These are phyloP conservation scores for Eupeodes latifasciatus DNA, from an alignment of 2,888 invertebrate genomes.

Conservation along the genomic window DNA sequence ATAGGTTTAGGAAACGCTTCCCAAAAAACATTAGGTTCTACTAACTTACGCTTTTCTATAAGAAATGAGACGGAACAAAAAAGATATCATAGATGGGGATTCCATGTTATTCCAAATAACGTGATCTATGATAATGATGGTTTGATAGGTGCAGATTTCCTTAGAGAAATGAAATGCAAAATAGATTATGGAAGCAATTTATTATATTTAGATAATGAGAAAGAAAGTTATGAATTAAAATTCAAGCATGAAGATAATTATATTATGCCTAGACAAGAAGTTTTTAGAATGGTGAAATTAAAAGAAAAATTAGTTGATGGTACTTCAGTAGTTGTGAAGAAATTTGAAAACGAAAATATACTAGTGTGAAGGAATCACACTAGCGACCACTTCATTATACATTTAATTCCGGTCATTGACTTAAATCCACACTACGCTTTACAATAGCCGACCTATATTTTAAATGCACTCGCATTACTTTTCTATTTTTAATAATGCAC, in stretches of 20 bases:
- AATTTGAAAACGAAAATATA: background rate
- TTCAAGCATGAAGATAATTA: background rate
- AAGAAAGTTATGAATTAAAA: background rate
- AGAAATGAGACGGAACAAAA: background rate
- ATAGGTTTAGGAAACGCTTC: background rate
- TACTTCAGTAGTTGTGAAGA: background rate
- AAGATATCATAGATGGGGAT: too few relatives aligned
- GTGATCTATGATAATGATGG: too few relatives aligned
- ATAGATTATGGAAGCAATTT: too few relatives aligned
- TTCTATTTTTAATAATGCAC: too few relatives aligned
- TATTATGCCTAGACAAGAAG: background rate
- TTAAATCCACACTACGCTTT: too few relatives aligned
- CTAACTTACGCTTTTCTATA: background rate
- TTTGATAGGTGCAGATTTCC: background rate
- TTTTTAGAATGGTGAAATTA: background rate
- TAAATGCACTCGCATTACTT: too few relatives aligned
- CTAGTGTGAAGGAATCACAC: too few relatives aligned
- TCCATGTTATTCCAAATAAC: too few relatives aligned
- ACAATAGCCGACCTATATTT: too few relatives aligned
- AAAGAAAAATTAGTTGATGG: background rate
- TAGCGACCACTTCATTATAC: too few relatives aligned
- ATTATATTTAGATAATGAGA: background rate
- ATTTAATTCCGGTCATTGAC: too few relatives aligned
- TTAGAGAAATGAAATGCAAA: background rate
- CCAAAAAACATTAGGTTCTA: background rate